Percentiles rank a stretch among this genome's conserved stretches.
Conservation (phyloP, 2,113 vertebrate genomes). For the Gorsachius goisagi region DNA sequence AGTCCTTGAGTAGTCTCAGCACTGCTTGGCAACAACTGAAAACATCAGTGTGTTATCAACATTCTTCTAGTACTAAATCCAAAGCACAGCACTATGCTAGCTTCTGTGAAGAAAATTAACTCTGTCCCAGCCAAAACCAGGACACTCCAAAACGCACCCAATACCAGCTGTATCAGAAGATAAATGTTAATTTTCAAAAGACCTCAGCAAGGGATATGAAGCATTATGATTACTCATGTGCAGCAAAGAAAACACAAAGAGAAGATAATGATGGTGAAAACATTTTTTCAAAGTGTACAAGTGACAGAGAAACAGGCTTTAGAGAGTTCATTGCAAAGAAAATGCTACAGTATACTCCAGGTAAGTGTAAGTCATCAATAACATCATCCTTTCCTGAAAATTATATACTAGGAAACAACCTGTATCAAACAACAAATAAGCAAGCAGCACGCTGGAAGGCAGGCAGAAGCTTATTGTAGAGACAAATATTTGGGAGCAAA, state of each 20-base stretch:
- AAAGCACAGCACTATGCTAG: too few relatives aligned
- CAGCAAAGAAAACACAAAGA: not conserved
- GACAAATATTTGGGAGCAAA: not conserved
- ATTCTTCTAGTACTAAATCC: too few relatives aligned
- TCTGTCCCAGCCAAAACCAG: too few relatives aligned
- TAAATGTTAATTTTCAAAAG: not conserved
- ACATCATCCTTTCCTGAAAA: not conserved
- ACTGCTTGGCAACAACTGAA: too few relatives aligned
- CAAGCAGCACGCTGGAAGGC: not conserved
- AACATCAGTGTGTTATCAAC: too few relatives aligned
- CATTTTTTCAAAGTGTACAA: not conserved
- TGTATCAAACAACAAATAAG: not conserved
- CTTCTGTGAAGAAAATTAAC: too few relatives aligned
- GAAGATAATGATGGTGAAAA: not conserved
- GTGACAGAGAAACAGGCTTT: not conserved
- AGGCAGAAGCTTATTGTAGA: not conserved
- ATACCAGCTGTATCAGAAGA: not conserved
- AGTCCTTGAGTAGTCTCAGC: too few relatives aligned
- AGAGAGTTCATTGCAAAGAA: not conserved
- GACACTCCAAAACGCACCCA: not conserved
- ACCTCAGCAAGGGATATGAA: not conserved
- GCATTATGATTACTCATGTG: not conserved
- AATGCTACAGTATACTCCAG: not conserved
- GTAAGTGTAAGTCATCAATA: not conserved
- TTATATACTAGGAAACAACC: not conserved